These are phyloP conservation scores for Heliornis fulica DNA, from an alignment of 2,113 vertebrate genomes.

Conservation along the genomic window DNA sequence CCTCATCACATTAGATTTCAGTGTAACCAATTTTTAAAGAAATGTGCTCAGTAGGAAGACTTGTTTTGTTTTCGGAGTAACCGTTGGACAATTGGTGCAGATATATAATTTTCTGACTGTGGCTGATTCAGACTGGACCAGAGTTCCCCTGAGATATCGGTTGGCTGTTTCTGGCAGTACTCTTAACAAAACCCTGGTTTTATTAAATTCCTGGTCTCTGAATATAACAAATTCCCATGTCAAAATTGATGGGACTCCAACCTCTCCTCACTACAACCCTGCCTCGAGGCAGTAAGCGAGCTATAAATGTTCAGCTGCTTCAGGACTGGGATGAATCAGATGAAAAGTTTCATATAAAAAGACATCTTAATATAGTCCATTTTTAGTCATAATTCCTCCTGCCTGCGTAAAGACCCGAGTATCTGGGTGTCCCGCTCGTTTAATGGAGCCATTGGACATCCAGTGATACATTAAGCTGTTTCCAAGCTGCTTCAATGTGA, in stretches of 20 bases:
- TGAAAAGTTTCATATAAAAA: neutral
- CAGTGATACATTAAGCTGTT: neutral
- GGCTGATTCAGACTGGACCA: neutral
- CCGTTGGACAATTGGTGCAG: neutral
- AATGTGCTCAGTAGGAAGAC: neutral
- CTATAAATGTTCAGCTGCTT: neutral
- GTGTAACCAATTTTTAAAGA: neutral
- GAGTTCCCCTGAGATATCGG: neutral
- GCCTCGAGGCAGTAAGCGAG: neutral
- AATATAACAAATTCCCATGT: neutral
- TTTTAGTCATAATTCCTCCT: neutral
- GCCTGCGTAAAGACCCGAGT: neutral
- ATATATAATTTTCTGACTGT: neutral
- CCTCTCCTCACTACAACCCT: neutral
- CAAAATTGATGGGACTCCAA: neutral
- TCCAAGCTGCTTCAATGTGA: neutral
- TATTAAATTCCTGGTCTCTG: neutral
- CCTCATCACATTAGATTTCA: neutral
- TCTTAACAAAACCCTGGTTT: neutral
- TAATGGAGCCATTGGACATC: neutral
- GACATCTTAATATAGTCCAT: neutral
- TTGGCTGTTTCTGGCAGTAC: neutral
- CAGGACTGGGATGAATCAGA: neutral
- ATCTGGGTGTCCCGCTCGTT: neutral
- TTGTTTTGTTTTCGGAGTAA: neutral